Percentiles rank a stretch among this genome's conserved stretches.
These are phyloP conservation scores for Agrochola macilenta DNA, from an alignment of 2,888 invertebrate genomes.

Conservation along the genomic window DNA sequence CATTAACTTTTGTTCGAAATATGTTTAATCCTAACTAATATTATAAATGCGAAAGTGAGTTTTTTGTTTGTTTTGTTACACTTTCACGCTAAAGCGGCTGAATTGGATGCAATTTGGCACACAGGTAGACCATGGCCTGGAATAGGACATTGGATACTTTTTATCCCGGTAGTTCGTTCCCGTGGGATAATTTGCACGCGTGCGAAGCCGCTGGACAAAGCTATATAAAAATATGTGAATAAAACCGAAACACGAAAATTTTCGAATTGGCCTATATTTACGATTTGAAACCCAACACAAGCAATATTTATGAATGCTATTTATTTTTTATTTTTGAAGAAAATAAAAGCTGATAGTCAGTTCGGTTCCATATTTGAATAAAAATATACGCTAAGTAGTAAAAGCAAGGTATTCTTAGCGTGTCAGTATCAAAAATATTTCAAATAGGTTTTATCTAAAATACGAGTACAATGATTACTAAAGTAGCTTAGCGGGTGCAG, in stretches of 20 bases:
- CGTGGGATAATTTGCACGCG: no score
- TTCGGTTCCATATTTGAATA: background rate
- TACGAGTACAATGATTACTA: background rate
- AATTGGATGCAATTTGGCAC: no score
- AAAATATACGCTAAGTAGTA: background rate
- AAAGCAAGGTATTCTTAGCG: background rate
- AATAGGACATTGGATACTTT: no score
- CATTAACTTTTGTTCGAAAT: background rate
- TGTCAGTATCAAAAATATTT: background rate
- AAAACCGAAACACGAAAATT: background rate
- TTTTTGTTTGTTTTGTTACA: no score
- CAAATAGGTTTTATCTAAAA: background rate
- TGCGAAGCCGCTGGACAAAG: no score
- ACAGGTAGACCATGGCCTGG: no score
- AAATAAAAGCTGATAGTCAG: background rate
- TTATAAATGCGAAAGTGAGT: no score
- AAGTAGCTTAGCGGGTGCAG: background rate
- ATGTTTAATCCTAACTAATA: background rate
- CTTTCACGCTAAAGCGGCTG: no score
- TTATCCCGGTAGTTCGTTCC: no score
- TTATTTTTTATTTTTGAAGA: background rate
- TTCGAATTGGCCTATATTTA: background rate
- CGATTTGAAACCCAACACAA: background rate
- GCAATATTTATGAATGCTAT: background rate
- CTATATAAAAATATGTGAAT: background rate